A percentile compares a stretch with the other conserved stretches of the same genome.
Evolutionary conservation across 2,113 vertebrate genomes (phyloP).

Genomic region (Myiagra hebetior): DNA sequence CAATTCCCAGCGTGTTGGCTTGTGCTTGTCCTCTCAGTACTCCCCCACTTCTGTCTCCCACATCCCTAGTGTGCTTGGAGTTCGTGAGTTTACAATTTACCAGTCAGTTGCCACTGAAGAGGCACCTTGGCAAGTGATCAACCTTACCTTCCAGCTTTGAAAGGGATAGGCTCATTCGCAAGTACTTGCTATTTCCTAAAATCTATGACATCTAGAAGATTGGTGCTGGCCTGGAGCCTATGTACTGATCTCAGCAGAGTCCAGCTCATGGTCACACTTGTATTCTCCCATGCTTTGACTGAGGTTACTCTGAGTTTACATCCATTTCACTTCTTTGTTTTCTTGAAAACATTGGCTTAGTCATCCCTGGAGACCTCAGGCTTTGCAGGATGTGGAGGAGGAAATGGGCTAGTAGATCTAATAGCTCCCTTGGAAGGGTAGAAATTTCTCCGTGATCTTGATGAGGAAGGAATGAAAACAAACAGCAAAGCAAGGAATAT

Average conservation of each 20-base stretch:
- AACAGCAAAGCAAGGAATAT: not conserved
- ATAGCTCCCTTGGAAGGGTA: not conserved
- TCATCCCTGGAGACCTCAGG: accelerated
- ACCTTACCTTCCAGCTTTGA: not conserved
- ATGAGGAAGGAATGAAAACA: not conserved
- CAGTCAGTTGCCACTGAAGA: not conserved
- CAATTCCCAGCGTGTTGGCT: accelerated
- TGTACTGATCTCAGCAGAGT: accelerated
- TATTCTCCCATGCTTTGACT: not conserved
- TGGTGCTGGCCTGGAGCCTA: not conserved
- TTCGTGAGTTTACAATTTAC: not conserved
- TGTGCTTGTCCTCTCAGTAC: not conserved
- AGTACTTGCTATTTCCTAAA: not conserved
- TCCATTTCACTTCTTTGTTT: not conserved
- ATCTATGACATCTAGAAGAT: not conserved
- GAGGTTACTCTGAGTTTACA: not conserved
- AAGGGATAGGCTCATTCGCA: not conserved
- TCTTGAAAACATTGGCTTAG: not conserved
- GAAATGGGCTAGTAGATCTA: not conserved
- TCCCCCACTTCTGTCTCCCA: not conserved
- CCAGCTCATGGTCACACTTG: not conserved
- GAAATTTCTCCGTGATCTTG: not conserved
- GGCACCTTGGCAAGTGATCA: not conserved
- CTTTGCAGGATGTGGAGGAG: not conserved
- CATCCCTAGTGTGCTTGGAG: accelerated